Evolutionary conservation across 2,797 vertebrate species (phyloP), one percentile per base, ranked within the genome.

Genomic region (Rhinatrema bivittatum): DNA sequence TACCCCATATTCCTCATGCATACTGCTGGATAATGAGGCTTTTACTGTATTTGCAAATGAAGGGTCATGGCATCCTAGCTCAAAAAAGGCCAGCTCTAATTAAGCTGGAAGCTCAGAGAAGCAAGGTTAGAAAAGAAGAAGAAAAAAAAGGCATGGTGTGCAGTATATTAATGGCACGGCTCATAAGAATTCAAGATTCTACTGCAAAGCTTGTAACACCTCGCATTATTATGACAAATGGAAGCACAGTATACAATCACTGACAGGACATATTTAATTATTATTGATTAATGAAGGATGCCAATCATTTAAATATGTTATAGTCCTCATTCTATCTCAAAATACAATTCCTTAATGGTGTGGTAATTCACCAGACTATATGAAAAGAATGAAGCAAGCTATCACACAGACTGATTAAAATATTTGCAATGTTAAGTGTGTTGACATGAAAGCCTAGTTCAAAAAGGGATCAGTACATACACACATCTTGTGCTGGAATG

Each of bases 241-340:
- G 53, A 39, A 41, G 16, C 26, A 35, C n/a, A 12, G 12, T 16
- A 56, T 7, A 24, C 36, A 50, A 50, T 30, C 21, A 34, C 10
- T 26, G 56, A 2, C 1, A 36, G n/a, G 3, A 58, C n/a, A 5
- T 2, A 39, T 40, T 62, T 63, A 64, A 73, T 39, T 52, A 54
- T 50, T 55, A 24, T 11, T n/a, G 16, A 60, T 38, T 59, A 62
- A 57, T 14, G 19, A 32, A 23, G 18, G 9, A 21, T 9, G 31
- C 28, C 52, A 55, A 18, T 60, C 59, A 68, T 30, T 31, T 57
- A 29, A 62, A 40, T 7, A 18, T 7, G 19, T 20, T 51, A 35
- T 2, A 48, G 25, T 33, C 51, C 21, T 21, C 22, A 39, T 64
- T 50, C 54, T 10, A 38, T 5, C 32, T 43, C 42, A 63, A 56